Conservation (phyloP, 2,797 vertebrate species). For the Anabas testudineus region DNA sequence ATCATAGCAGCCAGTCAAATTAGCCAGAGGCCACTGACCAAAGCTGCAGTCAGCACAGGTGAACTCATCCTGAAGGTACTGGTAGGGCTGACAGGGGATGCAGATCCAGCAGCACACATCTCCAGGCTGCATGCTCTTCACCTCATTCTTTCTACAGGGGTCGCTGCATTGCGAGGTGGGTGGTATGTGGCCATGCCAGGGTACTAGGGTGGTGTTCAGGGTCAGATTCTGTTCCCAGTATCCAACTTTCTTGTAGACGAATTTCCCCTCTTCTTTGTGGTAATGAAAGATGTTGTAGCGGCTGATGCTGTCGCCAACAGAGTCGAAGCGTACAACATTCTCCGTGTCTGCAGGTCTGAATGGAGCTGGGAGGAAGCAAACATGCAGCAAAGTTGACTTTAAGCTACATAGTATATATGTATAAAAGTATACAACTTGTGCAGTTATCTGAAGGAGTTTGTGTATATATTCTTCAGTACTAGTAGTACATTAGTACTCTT, state of each 20-base stretch:
- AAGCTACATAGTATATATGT: not conserved
- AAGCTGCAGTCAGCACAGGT: conserved; percentile 95
- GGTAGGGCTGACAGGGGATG: conserved; percentile 95
- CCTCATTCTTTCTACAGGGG: conserved; percentile 95
- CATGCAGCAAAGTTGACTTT: conserved; percentile 12
- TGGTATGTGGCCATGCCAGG: conserved; percentile 85
- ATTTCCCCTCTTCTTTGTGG: conserved; percentile 87
- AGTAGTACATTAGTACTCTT: not conserved
- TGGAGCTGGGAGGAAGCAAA: conserved; percentile 85
- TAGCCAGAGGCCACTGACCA: conserved; percentile 94
- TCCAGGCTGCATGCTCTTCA: conserved; percentile 98
- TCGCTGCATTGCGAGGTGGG: conserved; percentile 98
- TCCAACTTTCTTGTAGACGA: conserved; percentile 93
- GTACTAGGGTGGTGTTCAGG: conserved; percentile 89
- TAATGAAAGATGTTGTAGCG: conserved; percentile 99
- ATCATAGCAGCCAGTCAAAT: conserved; percentile 93
- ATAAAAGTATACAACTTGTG: too few species aligned
- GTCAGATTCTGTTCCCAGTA: conserved; percentile 95
- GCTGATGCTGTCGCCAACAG: conserved; percentile 93
- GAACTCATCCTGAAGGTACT: conserved; percentile 94
- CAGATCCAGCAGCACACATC: conserved; percentile 99
- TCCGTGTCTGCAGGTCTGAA: conserved; percentile 92
- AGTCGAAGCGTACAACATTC: conserved; percentile 91
- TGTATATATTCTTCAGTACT: not conserved
- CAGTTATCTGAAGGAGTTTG: not conserved